Conservation (phyloP, 2,113 vertebrate genomes). For the Salvelinus sp. region DNA sequence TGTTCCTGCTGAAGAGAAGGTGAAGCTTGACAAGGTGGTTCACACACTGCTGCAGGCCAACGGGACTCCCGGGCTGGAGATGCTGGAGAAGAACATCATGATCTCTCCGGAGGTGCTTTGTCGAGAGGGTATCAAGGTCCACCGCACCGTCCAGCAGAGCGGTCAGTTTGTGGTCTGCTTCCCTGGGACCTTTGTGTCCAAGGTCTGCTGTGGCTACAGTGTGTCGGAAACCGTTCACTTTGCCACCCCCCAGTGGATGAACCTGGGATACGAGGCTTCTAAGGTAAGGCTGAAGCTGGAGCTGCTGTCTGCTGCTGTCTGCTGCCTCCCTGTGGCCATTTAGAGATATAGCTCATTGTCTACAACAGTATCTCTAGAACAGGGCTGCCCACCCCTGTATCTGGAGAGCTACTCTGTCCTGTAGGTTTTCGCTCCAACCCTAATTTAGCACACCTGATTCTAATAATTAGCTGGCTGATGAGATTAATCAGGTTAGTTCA, state of each 20-base stretch:
- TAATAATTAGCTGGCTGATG: too few species aligned
- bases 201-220: conserved; percentile 97
- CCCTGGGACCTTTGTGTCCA: conserved; percentile 96
- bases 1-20: conserved; percentile 98
- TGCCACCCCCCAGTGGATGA: conserved; percentile 97
- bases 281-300: conserved; percentile 77
- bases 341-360: neutral
- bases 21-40: conserved; percentile 97
- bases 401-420: too few species aligned
- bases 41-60: conserved; percentile 98
- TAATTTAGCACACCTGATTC: too few species aligned
- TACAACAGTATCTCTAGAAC: neutral
- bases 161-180: conserved; percentile 98
- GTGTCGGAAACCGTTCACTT: conserved; percentile 99
- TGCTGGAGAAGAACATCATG: conserved; percentile 99
- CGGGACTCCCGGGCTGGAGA: conserved; percentile 96
- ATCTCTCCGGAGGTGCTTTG: conserved; percentile 97
- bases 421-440: too few species aligned
- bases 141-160: conserved; percentile 93
- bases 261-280: conserved; percentile 94
- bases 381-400: too few species aligned
- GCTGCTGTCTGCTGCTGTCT: neutral
- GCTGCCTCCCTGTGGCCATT: neutral
- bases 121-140: conserved; percentile 94
- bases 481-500: too few species aligned